Base-by-base conservation (phyloP, 2,888 invertebrate genomes). In the Anaspis maculata region DNA sequence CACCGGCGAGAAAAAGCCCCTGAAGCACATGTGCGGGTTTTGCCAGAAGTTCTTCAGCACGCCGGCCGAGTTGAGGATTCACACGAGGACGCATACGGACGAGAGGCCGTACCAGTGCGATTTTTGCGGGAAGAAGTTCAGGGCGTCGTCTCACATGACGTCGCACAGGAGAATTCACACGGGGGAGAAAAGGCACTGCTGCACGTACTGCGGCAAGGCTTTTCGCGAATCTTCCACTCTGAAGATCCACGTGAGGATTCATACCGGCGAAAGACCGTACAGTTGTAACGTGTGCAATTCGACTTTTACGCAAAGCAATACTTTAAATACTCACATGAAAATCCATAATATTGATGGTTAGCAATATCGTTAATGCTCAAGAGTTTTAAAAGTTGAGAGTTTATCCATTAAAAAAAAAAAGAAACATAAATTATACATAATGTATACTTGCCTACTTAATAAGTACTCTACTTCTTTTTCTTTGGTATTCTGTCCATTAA, bases 101-200 rank as follows among this genome's bases (percentile, higher is more conserved):
- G 55, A 55, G 37, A 41, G 53, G 24, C 54, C 53, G 0, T 54
- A 53, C 37, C 48, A 53, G 38, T 55, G 55, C 15, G 50, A 52
- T 37, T 43, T 47, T 13, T 55, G 55, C 31, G 52, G 48, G 3
- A 54, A 54, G 33, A 51, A 51, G 21, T 56, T 54, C 31, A 47
- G 44, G 34, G 47, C 41, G 4, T 57, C 43, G 15, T 72, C 72
- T 1, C 51, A 54, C 28, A 48, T 54, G 49, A 53, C 49, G 3
- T 49, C 52, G 2, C 54, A 54, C 37, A 41, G 51, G 12, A 35
- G 49, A 34, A 53, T 53, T 32, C 54, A 54, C 26, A 54, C 54
- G 1, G 54, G 54, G 1, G 52, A 53, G 26, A 52, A 45, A 13
- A 48, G 45, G 4, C 48, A 52, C 30, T 32, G 27, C 30, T 54